phyloP scores from a whole-genome alignment of 2,888 invertebrate species.

The Luffia ferchaultella region DNA sequence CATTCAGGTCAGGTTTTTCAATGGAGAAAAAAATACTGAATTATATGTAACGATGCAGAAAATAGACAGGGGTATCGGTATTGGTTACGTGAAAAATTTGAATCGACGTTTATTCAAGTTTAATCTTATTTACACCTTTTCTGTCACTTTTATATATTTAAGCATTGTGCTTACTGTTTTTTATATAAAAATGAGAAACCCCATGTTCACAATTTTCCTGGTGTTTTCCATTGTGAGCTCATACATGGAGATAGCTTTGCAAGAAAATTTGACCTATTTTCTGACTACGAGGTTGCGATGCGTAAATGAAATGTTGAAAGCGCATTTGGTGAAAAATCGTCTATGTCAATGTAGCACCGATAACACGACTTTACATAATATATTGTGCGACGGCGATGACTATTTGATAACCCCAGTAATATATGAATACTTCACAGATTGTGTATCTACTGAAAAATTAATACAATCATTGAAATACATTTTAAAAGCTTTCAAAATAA shows the following conservation, averaged over 20 bases:
- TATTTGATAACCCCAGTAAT: not conserved
- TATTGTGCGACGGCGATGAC: not conserved
- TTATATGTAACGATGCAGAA: constrained; percentile 21
- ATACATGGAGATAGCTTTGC: constrained; percentile 21
- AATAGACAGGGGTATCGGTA: constrained; percentile 17
- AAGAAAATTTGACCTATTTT: constrained; percentile 5
- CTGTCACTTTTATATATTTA: constrained; percentile 13
- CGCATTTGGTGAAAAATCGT: not conserved
- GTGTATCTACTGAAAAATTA: not conserved
- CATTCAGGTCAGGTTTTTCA: constrained; percentile 18
- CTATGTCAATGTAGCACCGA: not conserved
- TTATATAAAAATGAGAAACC: constrained; percentile 14
- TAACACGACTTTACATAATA: not conserved
- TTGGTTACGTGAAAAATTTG: constrained; percentile 6
- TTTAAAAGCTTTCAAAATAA: constrained; percentile 1
- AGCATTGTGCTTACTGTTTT: constrained; percentile 15
- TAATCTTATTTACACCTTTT: constrained; percentile 13
- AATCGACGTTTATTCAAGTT: constrained; percentile 15
- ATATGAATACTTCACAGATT: not conserved
- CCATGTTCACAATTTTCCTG: constrained; percentile 14
- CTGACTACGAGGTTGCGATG: constrained; percentile 2
- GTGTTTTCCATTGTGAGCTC: constrained; percentile 13
- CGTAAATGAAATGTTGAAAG: constrained; percentile 2
- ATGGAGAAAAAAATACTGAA: constrained; percentile 13
- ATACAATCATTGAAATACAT: not conserved